Evolutionary conservation across 2,113 vertebrate genomes (phyloP).

Genomic region (Sclerurus mexicanus): DNA sequence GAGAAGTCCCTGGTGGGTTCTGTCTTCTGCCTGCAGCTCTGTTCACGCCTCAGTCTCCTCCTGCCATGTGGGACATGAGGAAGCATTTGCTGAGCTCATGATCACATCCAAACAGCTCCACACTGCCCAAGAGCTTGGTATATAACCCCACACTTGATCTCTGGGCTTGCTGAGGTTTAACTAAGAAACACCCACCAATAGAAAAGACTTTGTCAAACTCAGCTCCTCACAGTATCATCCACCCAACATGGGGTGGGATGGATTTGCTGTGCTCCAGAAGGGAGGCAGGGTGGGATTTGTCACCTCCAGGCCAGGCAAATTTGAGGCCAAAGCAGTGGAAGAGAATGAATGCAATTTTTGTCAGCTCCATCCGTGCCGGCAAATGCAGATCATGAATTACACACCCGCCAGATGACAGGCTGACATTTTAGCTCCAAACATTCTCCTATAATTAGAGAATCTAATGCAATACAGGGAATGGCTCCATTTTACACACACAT

Average conservation of each 20-base stretch:
- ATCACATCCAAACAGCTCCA: neutral
- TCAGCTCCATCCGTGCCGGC: slow-evolving; percentile 64
- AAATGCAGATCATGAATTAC: slow-evolving; percentile 80
- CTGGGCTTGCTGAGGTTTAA: neutral
- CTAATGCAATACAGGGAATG: slow-evolving; percentile 82
- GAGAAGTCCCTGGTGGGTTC: slow-evolving; percentile 30
- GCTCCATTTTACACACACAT: slow-evolving; percentile 82
- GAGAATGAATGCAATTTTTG: slow-evolving; percentile 65
- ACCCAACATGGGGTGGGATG: rapidly evolving
- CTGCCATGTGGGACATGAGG: neutral
- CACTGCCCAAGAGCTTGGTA: neutral
- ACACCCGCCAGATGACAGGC: slow-evolving; percentile 78
- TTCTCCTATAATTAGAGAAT: slow-evolving; percentile 84
- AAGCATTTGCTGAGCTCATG: neutral
- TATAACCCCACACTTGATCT: neutral
- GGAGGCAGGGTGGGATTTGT: neutral
- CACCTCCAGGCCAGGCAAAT: slow-evolving; percentile 25
- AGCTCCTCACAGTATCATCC: neutral
- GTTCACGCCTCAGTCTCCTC: neutral
- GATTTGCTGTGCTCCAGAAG: neutral
- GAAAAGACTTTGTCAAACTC: neutral
- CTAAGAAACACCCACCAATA: neutral
- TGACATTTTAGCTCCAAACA: slow-evolving; percentile 83
- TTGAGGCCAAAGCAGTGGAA: slow-evolving; percentile 42
- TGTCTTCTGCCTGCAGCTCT: slow-evolving; percentile 24